Conservation (phyloP, 2,797 vertebrate species). For the Sebastes minor region DNA sequence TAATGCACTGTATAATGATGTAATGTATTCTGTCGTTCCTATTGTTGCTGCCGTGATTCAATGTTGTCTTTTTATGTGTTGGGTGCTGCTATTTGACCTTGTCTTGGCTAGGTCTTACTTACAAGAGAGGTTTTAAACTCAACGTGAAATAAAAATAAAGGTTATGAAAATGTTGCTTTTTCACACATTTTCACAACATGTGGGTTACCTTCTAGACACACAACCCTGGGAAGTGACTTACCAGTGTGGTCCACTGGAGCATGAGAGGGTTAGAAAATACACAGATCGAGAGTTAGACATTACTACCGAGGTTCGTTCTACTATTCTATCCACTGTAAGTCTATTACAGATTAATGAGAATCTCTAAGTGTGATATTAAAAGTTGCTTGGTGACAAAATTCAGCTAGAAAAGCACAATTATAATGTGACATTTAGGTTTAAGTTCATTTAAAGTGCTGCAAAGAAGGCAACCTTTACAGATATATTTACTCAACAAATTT, state of each 20-base stretch:
- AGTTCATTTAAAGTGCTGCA: background rate
- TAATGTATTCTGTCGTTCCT: no score
- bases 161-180: no score
- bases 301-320: background rate
- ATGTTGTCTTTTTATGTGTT: no score
- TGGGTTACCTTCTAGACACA: background rate
- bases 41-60: no score
- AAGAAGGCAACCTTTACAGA: background rate
- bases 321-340: background rate
- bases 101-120: no score
- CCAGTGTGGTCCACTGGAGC: slow-evolving; percentile 85
- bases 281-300: slow-evolving; percentile 58
- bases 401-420: background rate
- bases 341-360: background rate
- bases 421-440: background rate
- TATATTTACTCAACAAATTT: background rate
- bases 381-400: background rate
- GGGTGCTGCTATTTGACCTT: no score
- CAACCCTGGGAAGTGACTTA: slow-evolving; percentile 67
- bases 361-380: background rate
- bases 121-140: fast-evolving
- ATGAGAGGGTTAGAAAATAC: slow-evolving; percentile 67
- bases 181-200: background rate
- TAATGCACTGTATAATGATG: no score
- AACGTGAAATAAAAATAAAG: no score